These are phyloP conservation scores for Carcina quercana DNA, from an alignment of 2,888 invertebrate species.

Conservation along the genomic window DNA sequence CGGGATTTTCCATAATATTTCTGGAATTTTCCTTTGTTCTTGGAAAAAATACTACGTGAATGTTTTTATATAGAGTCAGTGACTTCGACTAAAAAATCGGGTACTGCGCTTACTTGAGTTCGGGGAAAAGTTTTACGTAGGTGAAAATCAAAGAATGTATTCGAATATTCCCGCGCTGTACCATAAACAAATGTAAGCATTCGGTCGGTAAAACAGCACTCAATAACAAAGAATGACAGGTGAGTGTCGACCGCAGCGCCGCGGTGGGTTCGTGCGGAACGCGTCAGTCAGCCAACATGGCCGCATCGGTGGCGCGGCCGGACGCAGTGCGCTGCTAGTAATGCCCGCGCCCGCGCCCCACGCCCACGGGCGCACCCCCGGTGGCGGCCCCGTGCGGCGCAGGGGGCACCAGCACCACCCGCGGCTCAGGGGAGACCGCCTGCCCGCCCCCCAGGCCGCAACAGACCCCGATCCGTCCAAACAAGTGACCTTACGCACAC, in stretches of 20 bases:
- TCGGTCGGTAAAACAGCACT: slow-evolving; percentile 56
- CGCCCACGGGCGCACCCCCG: slow-evolving; percentile 75
- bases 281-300: slow-evolving; percentile 74
- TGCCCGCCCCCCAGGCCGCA: slow-evolving; percentile 61
- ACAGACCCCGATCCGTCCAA: slow-evolving; percentile 49
- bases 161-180: slow-evolving; percentile 38
- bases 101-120: too few relatives aligned
- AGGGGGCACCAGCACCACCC: slow-evolving; percentile 86
- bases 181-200: slow-evolving; percentile 23
- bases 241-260: slow-evolving; percentile 55
- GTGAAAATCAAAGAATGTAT: too few relatives aligned
- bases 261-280: slow-evolving; percentile 26
- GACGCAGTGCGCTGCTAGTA: slow-evolving; percentile 57
- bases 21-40: neutral
- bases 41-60: too few relatives aligned
- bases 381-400: slow-evolving; percentile 76
- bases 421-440: slow-evolving; percentile 76
- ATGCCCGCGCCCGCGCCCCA: slow-evolving; percentile 76
- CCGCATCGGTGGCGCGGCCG: slow-evolving; percentile 60
- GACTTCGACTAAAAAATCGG: too few relatives aligned
- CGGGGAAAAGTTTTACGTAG: too few relatives aligned
- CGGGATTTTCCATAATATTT: slow-evolving; percentile 18
- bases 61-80: too few relatives aligned
- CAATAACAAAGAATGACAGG: slow-evolving; percentile 50
- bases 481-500: slow-evolving; percentile 60